Conservation (phyloP, 2,888 invertebrate species). For the Dryobotodes eremita region DNA sequence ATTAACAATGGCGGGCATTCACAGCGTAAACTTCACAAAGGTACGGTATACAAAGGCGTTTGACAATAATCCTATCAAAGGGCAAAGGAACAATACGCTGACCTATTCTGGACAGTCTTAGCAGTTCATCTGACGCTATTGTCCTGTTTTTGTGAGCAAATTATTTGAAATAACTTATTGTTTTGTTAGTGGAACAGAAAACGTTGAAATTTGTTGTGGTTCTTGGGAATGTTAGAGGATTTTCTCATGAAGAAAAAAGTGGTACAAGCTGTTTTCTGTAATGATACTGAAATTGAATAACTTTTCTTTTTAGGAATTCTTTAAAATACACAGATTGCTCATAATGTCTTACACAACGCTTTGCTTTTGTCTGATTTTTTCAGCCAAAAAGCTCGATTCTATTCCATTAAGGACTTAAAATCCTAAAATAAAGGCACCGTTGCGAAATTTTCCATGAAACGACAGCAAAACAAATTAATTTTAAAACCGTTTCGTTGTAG, state of each 20-base stretch:
- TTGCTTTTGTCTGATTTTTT: background rate
- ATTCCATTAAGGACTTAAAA: too few relatives aligned
- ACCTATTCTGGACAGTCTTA: constrained; percentile 61
- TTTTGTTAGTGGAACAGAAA: constrained; percentile 11
- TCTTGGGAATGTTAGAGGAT: background rate
- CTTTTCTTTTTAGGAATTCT: background rate
- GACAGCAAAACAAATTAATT: constrained; percentile 5
- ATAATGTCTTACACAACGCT: background rate
- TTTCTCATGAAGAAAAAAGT: background rate
- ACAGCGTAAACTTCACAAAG: constrained; percentile 64
- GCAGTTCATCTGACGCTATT: constrained; percentile 53
- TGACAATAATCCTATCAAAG: constrained; percentile 70
- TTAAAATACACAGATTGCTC: background rate
- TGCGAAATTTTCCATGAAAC: constrained; percentile 12
- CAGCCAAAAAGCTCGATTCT: background rate
- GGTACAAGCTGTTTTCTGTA: background rate
- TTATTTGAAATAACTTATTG: constrained; percentile 45
- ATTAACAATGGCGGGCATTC: constrained; percentile 60
- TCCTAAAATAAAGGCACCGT: background rate
- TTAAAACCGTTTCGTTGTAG: constrained; percentile 44
- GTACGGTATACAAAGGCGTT: constrained; percentile 66
- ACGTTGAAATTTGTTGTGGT: background rate
- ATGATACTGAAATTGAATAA: background rate
- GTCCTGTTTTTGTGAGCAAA: constrained; percentile 50
- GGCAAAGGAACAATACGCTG: constrained; percentile 64